Percentiles rank a stretch among this genome's conserved stretches.
Conservation (phyloP, 2,888 invertebrate species). For the Tineola bisselliella region DNA sequence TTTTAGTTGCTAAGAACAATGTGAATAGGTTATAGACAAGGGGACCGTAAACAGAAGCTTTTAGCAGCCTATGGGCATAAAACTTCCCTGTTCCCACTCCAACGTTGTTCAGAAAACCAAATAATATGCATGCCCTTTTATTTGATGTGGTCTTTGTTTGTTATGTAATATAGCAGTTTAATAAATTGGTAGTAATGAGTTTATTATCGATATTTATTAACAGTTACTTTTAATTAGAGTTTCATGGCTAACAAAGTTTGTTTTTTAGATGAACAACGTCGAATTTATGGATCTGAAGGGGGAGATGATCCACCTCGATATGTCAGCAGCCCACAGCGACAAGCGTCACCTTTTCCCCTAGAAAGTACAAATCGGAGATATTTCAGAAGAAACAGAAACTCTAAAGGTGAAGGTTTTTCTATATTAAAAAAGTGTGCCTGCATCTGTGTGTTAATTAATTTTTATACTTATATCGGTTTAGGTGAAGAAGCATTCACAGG, state of each 20-base stretch:
- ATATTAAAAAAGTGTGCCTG: neutral
- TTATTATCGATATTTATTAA: too few relatives aligned
- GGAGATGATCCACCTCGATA: conserved; percentile 69
- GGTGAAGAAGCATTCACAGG: conserved; percentile 56
- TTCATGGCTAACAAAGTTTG: conserved; percentile 12
- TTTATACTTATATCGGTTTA: conserved; percentile 18
- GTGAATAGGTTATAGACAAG: neutral
- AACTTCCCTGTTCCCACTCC: neutral
- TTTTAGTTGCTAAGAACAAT: neutral
- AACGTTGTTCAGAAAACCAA: neutral
- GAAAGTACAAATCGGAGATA: conserved; percentile 73
- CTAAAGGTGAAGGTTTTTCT: conserved; percentile 38
- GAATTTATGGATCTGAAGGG: conserved; percentile 77
- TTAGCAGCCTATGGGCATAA: neutral
- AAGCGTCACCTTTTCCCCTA: conserved; percentile 76
- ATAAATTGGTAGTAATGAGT: too few relatives aligned
- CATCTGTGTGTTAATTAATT: neutral
- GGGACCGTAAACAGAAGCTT: neutral
- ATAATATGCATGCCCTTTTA: neutral
- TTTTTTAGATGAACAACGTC: conserved; percentile 70
- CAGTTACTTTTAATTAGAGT: too few relatives aligned
- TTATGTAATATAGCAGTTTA: too few relatives aligned
- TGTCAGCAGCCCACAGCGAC: conserved; percentile 70
- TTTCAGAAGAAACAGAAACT: conserved; percentile 52
- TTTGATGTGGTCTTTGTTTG: neutral